Base-by-base conservation (phyloP, 2,888 invertebrate genomes). In the Diloba caeruleocephala region DNA sequence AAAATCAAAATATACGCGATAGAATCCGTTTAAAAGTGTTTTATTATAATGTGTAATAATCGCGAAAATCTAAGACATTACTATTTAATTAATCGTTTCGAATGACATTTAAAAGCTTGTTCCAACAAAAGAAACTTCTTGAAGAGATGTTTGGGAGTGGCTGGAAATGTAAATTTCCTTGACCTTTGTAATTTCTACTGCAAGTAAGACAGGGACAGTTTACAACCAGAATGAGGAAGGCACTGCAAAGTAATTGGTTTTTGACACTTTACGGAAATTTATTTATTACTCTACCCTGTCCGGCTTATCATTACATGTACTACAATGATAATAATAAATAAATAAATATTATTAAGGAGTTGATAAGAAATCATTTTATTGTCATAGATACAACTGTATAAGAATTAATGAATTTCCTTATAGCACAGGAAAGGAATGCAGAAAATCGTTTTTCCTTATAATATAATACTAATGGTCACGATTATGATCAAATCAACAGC, bases 211-310 rank as follows among this genome's bases (percentile, higher is more conserved):
- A 65, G 38, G 9, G 14, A 36, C 44, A 39, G 15, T 26, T 10
- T 32, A 10, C n/a, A 0, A 26, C 14, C 9, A 15, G 49, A 53
- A 71, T 54, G 71, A 66, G 71, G 71, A 71, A 70, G 50, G 26
- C 9, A n/a, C 13, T 12, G 13, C 17, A 8, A 15, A 17, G 14
- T 63, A 51, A 72, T 55, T 61, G 42, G 43, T 46, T 55, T 49
- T 42, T 52, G 48, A 57, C 52, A 55, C 42, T 51, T 55, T 48
- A 23, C 25, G 45, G 48, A 56, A 51, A 51, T 59, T 51, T 34
- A 44, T 45, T 46, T 34, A 46, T 42, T 34, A 38, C 42, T 14
- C 17, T 41, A 23, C 45, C 48, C n/a, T n/a, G 66, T 43, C 15
- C n/a, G n/a, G 17, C 29, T 60, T 66, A 60, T 48, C 54, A 48